These are phyloP conservation scores for Wiebesia pumilae DNA, from an alignment of 1,140 invertebrate species.

Conservation along the genomic window DNA sequence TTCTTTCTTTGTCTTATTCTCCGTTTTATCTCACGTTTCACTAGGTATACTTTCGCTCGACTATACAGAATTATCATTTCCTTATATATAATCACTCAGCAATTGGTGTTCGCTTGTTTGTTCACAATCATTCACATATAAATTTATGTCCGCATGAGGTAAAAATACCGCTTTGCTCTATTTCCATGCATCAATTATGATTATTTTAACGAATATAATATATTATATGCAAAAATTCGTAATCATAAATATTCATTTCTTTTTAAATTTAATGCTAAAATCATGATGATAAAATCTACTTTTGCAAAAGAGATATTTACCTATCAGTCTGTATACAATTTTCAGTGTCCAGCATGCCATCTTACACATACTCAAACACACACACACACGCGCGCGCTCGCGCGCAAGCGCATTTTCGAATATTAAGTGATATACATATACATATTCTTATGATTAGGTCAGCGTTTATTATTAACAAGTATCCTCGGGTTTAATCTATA, in stretches of 20 bases:
- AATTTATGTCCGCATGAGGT: conserved; percentile 63
- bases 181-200: background rate
- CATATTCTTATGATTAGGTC: conserved; percentile 65
- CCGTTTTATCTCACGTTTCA: conserved; percentile 46
- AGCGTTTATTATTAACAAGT: conserved; percentile 60
- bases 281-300: background rate
- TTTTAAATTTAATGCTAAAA: background rate
- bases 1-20: conserved; percentile 40
- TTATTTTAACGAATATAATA: no score
- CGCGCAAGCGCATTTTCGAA: no score
- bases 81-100: conserved; percentile 61
- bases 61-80: conserved; percentile 52
- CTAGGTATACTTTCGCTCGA: conserved; percentile 27
- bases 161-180: conserved; percentile 68
- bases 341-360: conserved; percentile 37
- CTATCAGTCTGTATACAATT: background rate
- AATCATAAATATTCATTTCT: background rate
- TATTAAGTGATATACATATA: conserved; percentile 55
- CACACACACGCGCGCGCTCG: conserved; percentile 5
- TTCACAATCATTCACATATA: conserved; percentile 62
- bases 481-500: conserved; percentile 71
- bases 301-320: conserved; percentile 32
- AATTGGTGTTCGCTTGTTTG: conserved; percentile 74
- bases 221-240: no score
- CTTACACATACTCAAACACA: conserved; percentile 21